Percentiles rank a stretch among this genome's conserved stretches.
Conservation (phyloP, 2,113 vertebrate genomes). For the Paradisaea rubra region DNA sequence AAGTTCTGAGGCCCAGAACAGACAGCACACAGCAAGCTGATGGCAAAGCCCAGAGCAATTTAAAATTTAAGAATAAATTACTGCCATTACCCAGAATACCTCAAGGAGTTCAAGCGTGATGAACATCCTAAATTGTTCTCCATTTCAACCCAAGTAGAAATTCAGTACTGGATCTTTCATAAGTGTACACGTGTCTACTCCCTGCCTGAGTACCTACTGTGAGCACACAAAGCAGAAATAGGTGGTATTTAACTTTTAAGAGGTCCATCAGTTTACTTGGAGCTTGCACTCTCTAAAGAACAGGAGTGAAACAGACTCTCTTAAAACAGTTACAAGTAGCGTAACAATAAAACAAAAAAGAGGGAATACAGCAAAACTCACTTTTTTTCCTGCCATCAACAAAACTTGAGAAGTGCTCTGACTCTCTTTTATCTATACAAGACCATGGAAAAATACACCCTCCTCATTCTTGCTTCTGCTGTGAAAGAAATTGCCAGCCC, state of each 20-base stretch:
- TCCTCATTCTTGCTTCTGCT: background rate
- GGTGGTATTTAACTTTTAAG: background rate
- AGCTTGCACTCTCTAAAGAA: background rate
- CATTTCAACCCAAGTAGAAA: background rate
- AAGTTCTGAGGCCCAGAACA: background rate
- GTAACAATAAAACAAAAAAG: background rate
- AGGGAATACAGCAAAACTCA: background rate
- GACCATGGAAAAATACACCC: background rate
- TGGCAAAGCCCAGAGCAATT: background rate
- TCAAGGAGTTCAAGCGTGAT: background rate
- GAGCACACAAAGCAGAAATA: background rate
- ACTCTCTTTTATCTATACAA: background rate
- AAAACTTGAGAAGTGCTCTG: background rate
- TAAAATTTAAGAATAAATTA: background rate
- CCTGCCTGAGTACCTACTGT: background rate
- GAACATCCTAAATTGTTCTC: background rate
- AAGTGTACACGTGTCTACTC: background rate
- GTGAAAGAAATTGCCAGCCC: background rate
- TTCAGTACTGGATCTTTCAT: background rate
- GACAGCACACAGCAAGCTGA: background rate
- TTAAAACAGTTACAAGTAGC: background rate
- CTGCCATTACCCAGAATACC: background rate
- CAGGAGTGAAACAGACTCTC: background rate
- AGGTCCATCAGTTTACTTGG: background rate
- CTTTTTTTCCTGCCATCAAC: background rate